A percentile compares a stretch with the other conserved stretches of the same genome.
These are phyloP conservation scores for Microtus ochrogaster DNA, from an alignment of 2,113 vertebrate species.

Conservation along the genomic window DNA sequence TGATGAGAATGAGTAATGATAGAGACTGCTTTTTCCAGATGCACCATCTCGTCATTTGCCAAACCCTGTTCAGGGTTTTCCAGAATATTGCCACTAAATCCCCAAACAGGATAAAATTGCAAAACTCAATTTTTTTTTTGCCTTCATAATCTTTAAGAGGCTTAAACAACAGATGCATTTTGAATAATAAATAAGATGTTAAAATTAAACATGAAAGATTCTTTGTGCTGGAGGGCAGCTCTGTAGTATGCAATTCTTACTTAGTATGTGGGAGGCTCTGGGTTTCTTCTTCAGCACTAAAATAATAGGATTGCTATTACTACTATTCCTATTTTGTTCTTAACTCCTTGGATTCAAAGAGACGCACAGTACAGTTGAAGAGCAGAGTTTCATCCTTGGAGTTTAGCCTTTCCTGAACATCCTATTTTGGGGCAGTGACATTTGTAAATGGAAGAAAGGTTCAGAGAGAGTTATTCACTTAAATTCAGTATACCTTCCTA, in stretches of 20 bases:
- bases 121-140: conserved; percentile 22
- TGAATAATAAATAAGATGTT: not conserved
- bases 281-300: not conserved
- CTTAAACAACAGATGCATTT: not conserved
- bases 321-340: conserved; percentile 18
- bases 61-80: not conserved
- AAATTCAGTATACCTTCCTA: not conserved
- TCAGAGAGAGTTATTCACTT: not conserved
- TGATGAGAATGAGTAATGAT: not conserved
- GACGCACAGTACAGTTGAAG: not conserved
- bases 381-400: not conserved
- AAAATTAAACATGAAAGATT: not conserved
- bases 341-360: not conserved
- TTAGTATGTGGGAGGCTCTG: not conserved
- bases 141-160: not conserved
- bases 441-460: not conserved
- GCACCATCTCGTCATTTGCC: not conserved
- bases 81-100: not conserved
- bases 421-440: not conserved
- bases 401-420: not conserved
- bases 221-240: not conserved
- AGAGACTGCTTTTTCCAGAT: not conserved
- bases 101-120: not conserved
- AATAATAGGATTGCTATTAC: not conserved
- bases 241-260: not conserved